These are phyloP conservation scores for Rhadina sibilatrix DNA, from an alignment of 2,113 vertebrate genomes.

Conservation along the genomic window DNA sequence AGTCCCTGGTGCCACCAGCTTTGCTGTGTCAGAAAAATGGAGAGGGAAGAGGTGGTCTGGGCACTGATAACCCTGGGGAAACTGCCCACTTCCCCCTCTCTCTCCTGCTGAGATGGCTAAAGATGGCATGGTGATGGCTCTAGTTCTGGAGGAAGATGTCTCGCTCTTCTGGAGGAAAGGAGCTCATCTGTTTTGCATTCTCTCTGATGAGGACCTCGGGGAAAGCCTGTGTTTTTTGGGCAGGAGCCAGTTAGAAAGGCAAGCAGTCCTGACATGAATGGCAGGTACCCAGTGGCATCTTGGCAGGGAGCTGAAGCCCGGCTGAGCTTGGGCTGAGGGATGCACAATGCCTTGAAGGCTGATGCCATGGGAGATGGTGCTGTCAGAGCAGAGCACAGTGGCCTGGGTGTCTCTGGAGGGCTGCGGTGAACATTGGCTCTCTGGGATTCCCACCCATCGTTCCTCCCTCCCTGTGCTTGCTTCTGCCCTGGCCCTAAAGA, in stretches of 20 bases:
- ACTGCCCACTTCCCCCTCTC: background rate
- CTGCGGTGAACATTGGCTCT: fast-evolving
- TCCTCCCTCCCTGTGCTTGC: fast-evolving
- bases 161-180: background rate
- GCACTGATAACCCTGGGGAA: background rate
- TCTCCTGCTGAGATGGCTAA: background rate
- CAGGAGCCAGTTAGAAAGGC: background rate
- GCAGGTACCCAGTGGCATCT: background rate
- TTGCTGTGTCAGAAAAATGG: background rate
- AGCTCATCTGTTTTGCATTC: background rate
- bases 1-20: background rate
- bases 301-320: background rate
- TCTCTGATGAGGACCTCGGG: background rate
- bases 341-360: background rate
- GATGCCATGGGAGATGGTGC: background rate
- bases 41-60: background rate
- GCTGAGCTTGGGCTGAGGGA: background rate
- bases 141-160: background rate
- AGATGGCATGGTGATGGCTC: background rate
- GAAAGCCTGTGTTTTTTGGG: background rate
- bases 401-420: background rate
- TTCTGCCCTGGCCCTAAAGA: background rate
- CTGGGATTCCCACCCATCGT: fast-evolving
- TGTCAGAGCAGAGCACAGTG: background rate
- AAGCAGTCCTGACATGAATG: background rate